Evolutionary conservation across 2,888 invertebrate genomes (phyloP).

Genomic region (Microplitis manilae): DNA sequence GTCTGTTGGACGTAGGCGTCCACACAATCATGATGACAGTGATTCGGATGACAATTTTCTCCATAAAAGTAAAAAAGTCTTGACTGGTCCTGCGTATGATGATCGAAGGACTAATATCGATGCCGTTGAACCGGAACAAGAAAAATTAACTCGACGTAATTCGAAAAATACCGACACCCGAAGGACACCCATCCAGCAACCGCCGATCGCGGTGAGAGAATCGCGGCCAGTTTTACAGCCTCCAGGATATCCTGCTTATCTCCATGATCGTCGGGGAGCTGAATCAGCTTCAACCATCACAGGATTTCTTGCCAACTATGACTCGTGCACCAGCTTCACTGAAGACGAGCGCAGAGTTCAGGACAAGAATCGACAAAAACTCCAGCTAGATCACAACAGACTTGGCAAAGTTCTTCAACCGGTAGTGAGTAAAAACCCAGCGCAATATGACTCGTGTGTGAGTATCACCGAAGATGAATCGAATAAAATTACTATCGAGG

Average conservation of each 20-base stretch:
- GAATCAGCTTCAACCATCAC: constrained; percentile 18
- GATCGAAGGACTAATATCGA: neutral
- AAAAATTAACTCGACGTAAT: neutral
- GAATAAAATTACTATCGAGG: neutral
- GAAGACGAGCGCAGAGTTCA: constrained; percentile 49
- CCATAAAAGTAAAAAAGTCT: neutral
- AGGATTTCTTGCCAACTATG: constrained; percentile 36
- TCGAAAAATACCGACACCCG: no score
- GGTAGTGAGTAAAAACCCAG: neutral
- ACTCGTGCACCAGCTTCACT: constrained; percentile 55
- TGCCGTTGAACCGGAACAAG: neutral
- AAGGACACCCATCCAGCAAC: no score
- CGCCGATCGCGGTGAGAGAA: neutral
- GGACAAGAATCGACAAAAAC: neutral
- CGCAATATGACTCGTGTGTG: constrained; percentile 53
- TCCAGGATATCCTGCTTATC: neutral
- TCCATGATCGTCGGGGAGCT: neutral
- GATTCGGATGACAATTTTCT: neutral
- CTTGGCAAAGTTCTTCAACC: constrained; percentile 8
- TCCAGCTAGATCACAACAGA: constrained; percentile 12
- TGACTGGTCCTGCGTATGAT: neutral
- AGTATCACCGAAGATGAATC: constrained; percentile 55
- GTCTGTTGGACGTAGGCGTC: neutral
- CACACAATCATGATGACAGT: neutral
- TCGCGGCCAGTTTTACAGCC: neutral